Conservation (phyloP, 2,797 vertebrate genomes). For the Falco cherrug region DNA sequence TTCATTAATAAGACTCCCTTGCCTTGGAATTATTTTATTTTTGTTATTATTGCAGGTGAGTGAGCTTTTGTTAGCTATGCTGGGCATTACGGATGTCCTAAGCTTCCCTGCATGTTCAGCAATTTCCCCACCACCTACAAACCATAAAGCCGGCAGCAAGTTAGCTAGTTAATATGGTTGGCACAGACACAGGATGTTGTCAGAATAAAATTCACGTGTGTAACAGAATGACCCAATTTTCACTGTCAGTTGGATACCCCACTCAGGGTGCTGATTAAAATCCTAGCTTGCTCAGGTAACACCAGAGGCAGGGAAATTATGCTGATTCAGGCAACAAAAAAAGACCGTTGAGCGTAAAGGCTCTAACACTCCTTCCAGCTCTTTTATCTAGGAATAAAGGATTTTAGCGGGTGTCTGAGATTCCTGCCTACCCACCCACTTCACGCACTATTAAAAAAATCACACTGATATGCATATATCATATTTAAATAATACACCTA, state of each 20-base stretch:
- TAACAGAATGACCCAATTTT: not conserved
- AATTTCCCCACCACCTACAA: not conserved
- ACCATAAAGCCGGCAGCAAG: not conserved
- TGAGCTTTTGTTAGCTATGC: not conserved
- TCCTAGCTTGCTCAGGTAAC: not conserved
- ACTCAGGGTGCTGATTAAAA: not conserved
- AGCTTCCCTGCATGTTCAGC: not conserved
- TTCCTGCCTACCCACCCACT: not conserved
- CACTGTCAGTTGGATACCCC: not conserved
- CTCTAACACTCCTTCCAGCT: not conserved
- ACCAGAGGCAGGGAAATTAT: not conserved
- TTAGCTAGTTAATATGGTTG: not conserved
- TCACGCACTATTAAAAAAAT: not conserved
- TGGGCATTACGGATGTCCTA: not conserved
- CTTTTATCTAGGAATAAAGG: not conserved
- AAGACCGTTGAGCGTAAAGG: not conserved
- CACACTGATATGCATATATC: not conserved
- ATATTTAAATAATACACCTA: not conserved
- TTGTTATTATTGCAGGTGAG: not conserved
- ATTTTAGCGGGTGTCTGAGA: not conserved
- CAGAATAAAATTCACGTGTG: not conserved
- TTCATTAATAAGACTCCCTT: fast-evolving
- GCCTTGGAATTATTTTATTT: not conserved
- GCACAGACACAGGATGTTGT: not conserved
- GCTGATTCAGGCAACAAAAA: not conserved